phyloP scores from a whole-genome alignment of 2,113 vertebrate species.

The Onychostruthus taczanowskii region DNA sequence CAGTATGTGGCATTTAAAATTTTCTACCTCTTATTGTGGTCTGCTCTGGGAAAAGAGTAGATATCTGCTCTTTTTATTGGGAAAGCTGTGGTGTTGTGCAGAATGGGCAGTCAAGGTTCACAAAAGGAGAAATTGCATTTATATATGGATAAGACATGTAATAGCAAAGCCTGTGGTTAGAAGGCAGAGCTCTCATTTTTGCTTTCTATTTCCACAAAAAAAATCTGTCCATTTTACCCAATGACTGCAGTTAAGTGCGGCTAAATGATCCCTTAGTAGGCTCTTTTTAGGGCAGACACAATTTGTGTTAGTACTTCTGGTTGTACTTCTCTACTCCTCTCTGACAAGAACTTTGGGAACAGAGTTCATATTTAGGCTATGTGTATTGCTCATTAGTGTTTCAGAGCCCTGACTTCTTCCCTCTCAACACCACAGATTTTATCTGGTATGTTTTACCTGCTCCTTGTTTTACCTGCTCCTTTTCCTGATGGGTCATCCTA shows the following conservation, averaged over 20 bases:
- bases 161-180: background rate
- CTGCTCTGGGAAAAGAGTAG: background rate
- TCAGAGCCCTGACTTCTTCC: background rate
- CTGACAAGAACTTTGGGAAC: background rate
- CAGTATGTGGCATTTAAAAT: background rate
- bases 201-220: background rate
- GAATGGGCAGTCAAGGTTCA: background rate
- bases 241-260: accelerated
- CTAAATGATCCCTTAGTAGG: accelerated
- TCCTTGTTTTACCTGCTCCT: background rate
- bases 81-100: background rate
- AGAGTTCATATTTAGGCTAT: background rate
- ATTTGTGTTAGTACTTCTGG: background rate
- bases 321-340: background rate
- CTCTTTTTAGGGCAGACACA: background rate
- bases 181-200: background rate
- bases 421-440: background rate
- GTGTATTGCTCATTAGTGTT: background rate
- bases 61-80: background rate
- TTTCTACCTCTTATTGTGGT: background rate
- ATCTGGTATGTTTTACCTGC: background rate
- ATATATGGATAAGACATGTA: background rate
- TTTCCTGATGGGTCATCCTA: background rate
- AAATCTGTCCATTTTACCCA: background rate
- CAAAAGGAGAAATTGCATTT: background rate